Percentiles rank a stretch among this genome's conserved stretches.
phyloP scores from a whole-genome alignment of 2,113 vertebrate species.

The Brachypteracias leptosomus region DNA sequence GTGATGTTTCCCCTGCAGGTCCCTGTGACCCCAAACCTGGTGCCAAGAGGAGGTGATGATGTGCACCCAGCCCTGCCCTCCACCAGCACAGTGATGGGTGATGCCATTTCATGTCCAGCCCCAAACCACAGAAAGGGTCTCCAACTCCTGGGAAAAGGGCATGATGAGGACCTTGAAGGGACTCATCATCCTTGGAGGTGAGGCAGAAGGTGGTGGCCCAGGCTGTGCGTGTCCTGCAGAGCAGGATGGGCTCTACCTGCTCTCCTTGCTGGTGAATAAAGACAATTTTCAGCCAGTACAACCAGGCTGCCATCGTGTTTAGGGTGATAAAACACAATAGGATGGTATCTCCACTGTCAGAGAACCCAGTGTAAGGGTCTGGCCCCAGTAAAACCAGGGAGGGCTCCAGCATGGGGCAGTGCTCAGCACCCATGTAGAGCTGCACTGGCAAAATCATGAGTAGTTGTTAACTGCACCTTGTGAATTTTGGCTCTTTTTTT shows the following conservation, averaged over 20 bases:
- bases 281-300: no score
- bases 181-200: not conserved
- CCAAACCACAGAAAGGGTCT: not conserved
- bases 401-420: not conserved
- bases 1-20: not conserved
- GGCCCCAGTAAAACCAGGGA: not conserved
- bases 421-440: not conserved
- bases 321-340: fast-evolving
- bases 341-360: not conserved
- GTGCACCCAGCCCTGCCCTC: not conserved
- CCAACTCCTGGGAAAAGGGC: not conserved
- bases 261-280: not conserved
- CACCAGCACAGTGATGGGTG: fast-evolving
- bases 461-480: not conserved
- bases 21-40: not conserved
- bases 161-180: not conserved
- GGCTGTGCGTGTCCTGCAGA: fast-evolving
- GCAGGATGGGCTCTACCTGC: not conserved
- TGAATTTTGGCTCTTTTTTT: not conserved
- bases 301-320: not conserved
- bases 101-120: not conserved
- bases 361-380: fast-evolving
- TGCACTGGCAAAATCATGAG: not conserved
- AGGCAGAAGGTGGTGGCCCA: not conserved
- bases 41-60: not conserved